These are phyloP conservation scores for Pomacea canaliculata DNA, from an alignment of 2,888 invertebrate genomes.

Conservation along the genomic window DNA sequence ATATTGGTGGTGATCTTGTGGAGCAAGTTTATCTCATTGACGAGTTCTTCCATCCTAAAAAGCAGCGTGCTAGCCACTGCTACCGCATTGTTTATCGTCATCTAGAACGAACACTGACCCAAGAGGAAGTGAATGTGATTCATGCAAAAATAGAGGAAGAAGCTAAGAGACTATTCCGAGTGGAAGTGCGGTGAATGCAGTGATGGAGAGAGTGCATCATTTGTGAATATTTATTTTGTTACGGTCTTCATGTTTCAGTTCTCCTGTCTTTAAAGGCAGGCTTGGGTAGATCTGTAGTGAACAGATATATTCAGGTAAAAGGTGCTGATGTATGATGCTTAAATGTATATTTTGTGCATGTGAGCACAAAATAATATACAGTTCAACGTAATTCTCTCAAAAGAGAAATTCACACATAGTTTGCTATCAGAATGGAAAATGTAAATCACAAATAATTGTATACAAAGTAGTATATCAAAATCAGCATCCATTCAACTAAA, in stretches of 20 bases:
- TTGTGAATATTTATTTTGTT: not conserved
- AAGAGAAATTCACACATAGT: too few relatives aligned
- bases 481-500: too few relatives aligned
- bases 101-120: constrained; percentile 88
- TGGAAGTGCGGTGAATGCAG: constrained; percentile 65
- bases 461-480: too few relatives aligned
- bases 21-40: constrained; percentile 92
- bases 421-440: too few relatives aligned
- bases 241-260: too few relatives aligned
- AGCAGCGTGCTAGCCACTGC: constrained; percentile 85
- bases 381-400: too few relatives aligned
- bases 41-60: constrained; percentile 87
- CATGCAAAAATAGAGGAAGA: constrained; percentile 81
- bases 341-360: too few relatives aligned
- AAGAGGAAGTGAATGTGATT: constrained; percentile 87
- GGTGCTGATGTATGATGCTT: too few relatives aligned
- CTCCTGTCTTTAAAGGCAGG: not conserved
- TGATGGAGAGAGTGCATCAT: not conserved
- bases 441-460: too few relatives aligned
- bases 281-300: not conserved
- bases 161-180: constrained; percentile 72
- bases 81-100: constrained; percentile 94
- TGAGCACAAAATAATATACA: too few relatives aligned
- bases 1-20: constrained; percentile 89
- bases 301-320: too few relatives aligned